Percentiles rank a stretch among this genome's conserved stretches.
These are phyloP conservation scores for Pachypsylla venusta DNA, from an alignment of 1,140 invertebrate species.

Conservation along the genomic window DNA sequence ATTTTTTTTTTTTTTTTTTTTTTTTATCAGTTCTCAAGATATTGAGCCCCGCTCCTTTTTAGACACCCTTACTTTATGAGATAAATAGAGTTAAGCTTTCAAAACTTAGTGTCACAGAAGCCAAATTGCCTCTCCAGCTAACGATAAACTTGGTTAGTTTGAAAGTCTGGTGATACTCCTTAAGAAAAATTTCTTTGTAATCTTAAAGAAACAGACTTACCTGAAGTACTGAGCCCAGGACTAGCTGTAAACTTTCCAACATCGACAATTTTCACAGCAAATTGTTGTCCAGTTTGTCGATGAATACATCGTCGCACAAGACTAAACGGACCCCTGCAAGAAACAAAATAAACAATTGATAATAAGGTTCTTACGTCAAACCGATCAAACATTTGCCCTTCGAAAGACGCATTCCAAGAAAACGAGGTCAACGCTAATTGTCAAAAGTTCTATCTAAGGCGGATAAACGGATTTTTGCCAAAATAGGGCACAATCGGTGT, in stretches of 20 bases:
- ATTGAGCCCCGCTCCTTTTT: too few species aligned
- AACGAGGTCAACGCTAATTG: not conserved
- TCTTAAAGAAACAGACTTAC: constrained; percentile 39
- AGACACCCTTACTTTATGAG: too few species aligned
- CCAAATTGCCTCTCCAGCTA: too few species aligned
- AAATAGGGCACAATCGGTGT: not conserved
- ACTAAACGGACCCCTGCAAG: constrained; percentile 90
- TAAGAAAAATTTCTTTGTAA: too few species aligned
- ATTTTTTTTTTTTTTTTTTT: too few species aligned
- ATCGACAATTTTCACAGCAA: constrained; percentile 98
- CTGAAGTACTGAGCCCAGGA: constrained; percentile 86
- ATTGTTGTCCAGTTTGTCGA: constrained; percentile 83
- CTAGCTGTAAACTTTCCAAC: constrained; percentile 93
- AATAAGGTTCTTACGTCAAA: not conserved
- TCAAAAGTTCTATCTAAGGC: not conserved
- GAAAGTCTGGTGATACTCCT: too few species aligned
- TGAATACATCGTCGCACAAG: constrained; percentile 91
- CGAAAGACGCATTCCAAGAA: not conserved
- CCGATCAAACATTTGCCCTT: not conserved
- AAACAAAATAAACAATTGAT: constrained; percentile 24
- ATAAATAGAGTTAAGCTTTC: too few species aligned
- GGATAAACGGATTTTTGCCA: not conserved
- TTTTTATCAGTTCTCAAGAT: too few species aligned
- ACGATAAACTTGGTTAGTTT: too few species aligned
- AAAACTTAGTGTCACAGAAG: too few species aligned